Evolutionary conservation across 2,888 invertebrate species (phyloP), one percentile per base, ranked within the genome.

Genomic region (Gryllus longicercus): DNA sequence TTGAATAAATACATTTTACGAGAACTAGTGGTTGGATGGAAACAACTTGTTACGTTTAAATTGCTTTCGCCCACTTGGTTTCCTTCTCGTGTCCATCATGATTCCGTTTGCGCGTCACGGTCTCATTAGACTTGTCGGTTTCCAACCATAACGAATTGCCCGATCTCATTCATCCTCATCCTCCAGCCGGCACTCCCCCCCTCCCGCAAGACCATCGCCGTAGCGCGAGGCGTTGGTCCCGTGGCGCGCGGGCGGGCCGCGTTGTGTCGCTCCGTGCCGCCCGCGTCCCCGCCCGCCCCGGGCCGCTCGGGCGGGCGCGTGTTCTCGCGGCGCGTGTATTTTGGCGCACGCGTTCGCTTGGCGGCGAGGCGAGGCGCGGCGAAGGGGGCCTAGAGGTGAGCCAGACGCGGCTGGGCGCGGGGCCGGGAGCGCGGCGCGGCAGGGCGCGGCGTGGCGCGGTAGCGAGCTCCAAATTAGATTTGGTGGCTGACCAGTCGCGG

Each of bases 271-370:
- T n/a, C 63, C 63, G 63, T 8, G 63, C 63, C 14, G 63, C 16
- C 14, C 63, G 14, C 63, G n/a, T 0, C 63, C 14, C 14, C n/a
- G 63, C 63, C n/a, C 38, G 5, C 11, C 63, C 63, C n/a, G 12
- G 16, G 63, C 63, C 63, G 63, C 63, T 63, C n/a, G 63, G 14
- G 63, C 16, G n/a, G n/a, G 16, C n/a, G n/a, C 63, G 63, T 63
- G 16, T 14, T n/a, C 63, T 63, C 63, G 63, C 63, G 63, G 63
- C 63, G 63, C 63, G 63, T 63, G 63, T 63, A 63, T 63, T 63
- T 63, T 63, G n/a, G 63, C 63, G 63, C 63, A 11, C n/a, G 63
- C 63, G 63, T 63, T 63, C 63, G 63, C 63, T 14, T 5, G 4
- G n/a, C 2, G 63, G 63, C 14, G 63, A 11, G 63, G 16, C 63